Evolutionary conservation across 2,888 invertebrate species (phyloP).

Genomic region (Hymenopus coronatus): DNA sequence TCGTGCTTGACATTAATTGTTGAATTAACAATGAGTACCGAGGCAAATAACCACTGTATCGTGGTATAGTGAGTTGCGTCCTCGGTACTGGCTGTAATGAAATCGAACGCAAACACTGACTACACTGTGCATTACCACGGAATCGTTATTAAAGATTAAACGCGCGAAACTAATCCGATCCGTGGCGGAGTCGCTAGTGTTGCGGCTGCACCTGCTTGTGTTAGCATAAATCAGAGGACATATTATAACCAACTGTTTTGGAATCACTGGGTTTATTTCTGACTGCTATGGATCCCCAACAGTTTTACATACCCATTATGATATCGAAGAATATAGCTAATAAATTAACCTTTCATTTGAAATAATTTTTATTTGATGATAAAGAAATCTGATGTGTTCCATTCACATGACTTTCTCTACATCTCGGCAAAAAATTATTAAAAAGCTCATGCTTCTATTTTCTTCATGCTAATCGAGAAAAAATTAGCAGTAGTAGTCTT

Average conservation of each 20-base stretch:
- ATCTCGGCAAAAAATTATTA: too few relatives aligned
- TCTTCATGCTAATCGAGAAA: too few relatives aligned
- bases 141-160: background rate
- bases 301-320: too few relatives aligned
- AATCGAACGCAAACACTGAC: background rate
- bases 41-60: background rate
- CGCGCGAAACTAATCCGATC: background rate
- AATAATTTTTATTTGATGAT: too few relatives aligned
- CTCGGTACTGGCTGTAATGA: background rate
- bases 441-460: too few relatives aligned
- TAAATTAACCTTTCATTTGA: too few relatives aligned
- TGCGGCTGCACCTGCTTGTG: background rate
- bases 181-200: background rate
- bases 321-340: too few relatives aligned
- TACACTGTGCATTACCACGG: background rate
- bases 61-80: background rate
- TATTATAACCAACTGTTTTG: background rate
- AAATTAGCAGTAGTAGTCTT: too few relatives aligned
- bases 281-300: too few relatives aligned
- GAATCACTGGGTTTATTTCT: background rate
- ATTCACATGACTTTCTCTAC: too few relatives aligned
- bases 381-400: too few relatives aligned
- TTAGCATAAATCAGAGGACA: background rate
- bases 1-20: background rate
- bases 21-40: background rate